Percentiles rank a stretch among this genome's conserved stretches.
Evolutionary conservation across 2,113 vertebrate species (phyloP).

Genomic region (Pyxicephalus adspersus): DNA sequence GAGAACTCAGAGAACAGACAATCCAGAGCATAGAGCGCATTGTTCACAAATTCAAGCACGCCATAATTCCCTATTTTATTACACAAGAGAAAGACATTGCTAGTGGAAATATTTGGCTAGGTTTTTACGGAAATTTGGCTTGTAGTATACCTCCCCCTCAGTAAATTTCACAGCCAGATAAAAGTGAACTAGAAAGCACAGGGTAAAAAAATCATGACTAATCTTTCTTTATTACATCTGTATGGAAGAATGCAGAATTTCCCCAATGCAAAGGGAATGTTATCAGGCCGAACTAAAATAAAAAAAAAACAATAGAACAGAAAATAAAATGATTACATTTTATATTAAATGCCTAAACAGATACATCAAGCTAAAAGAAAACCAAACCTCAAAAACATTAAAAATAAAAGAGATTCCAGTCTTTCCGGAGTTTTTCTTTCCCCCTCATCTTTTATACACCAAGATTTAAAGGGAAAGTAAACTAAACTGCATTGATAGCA

Average conservation of each 20-base stretch:
- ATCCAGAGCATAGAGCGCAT: background rate
- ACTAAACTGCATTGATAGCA: no score
- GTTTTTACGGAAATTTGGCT: constrained; percentile 7
- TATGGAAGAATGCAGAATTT: constrained; percentile 18
- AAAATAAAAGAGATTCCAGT: no score
- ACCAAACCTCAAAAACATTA: no score
- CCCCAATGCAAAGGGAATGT: background rate
- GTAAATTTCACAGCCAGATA: background rate
- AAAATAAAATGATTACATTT: no score
- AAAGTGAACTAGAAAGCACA: constrained; percentile 17
- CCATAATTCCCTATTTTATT: background rate
- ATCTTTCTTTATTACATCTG: constrained; percentile 9
- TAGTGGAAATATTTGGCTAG: constrained; percentile 5
- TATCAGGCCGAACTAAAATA: background rate
- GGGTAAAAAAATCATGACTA: constrained; percentile 22
- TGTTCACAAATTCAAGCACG: background rate
- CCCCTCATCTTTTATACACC: no score
- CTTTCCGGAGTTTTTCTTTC: no score
- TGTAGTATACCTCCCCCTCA: background rate
- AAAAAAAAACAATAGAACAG: background rate
- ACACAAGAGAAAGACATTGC: background rate
- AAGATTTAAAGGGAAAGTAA: no score
- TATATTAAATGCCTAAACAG: no score
- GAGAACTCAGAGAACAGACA: no score
- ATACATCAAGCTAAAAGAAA: no score